Evolutionary conservation across 64 coral and sea anemone genomes (phyloP), one percentile per base, ranked within the genome.

Genomic region (Montipora capricornis): DNA sequence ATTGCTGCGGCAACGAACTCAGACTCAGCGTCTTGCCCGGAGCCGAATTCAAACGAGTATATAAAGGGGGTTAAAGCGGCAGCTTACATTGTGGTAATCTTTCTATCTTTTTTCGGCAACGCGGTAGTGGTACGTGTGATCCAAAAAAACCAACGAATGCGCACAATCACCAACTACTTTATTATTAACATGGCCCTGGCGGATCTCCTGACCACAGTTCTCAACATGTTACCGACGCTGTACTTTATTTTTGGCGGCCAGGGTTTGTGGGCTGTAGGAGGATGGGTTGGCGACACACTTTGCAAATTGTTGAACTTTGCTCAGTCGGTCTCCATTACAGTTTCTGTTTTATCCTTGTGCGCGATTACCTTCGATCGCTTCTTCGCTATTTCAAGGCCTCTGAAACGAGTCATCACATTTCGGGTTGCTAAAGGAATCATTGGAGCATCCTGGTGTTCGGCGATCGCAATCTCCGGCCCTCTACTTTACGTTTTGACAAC

Each of bases 361-460:
- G 84, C 92, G 77, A 93, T 93, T 11, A 75, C 92, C 3, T 87
- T 93, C 17, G 92, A 93, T 88, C 92, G 92, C 12, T 87, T 93
- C 50, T 93, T 93, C 44, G 83, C 92, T n/a, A 93, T 93, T 50
- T 71, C 79, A 8, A 64, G 92, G 37, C 92, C 92, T 22, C 47
- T 93, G 0, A 93, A 93, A 51, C 92, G 92, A 15, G 78, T 77
- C 37, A 93, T 93, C 3, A 87, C 92, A 22, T 93, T 93, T 68
- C 74, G 74, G 6, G 49, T 73, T 4, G 83, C 84, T 16, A 93
- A 80, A 73, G 1, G 46, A 17, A 88, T 93, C 8, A 93, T 93
- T 24, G 20, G 46, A 8, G 45, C 47, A 6, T 70, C 86, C 17
- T 93, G 92, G 92, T 24, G 53, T 5, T 81, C 84, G 15, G 80